These are phyloP conservation scores for Parazoanthus swiftii DNA, from an alignment of 92 coral and sea anemone genomes.

Conservation along the genomic window DNA sequence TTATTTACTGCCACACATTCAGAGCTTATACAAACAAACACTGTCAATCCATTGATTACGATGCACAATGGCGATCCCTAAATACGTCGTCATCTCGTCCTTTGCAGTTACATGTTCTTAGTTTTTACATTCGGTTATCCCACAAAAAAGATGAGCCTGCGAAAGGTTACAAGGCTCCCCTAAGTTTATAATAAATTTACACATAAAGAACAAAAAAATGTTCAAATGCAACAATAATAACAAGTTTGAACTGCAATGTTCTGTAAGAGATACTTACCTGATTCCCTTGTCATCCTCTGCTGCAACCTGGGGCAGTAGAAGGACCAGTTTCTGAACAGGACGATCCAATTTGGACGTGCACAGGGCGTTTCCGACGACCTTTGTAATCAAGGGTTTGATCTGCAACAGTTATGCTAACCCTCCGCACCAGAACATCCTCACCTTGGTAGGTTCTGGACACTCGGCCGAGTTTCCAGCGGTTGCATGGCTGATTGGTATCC, in stretches of 20 bases:
- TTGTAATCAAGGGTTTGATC: not conserved
- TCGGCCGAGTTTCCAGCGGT: not conserved
- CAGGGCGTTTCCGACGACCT: constrained; percentile 5
- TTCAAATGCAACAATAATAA: not conserved
- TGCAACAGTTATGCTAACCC: not conserved
- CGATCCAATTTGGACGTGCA: constrained; percentile 35
- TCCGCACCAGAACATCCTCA: not conserved
- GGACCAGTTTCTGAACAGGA: constrained; percentile 43
- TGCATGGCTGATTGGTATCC: not conserved
- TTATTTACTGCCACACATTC: no score
- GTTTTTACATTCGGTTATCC: no score
- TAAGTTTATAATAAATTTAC: not conserved
- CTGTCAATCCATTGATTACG: no score
- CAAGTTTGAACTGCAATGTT: not conserved
- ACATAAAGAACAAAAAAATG: not conserved
- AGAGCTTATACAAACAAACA: no score
- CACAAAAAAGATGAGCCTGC: no score
- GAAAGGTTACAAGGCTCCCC: no score
- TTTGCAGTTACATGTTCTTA: no score
- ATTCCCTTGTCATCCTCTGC: not conserved
- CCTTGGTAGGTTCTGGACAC: not conserved
- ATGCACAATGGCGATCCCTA: no score
- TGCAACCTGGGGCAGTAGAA: constrained; percentile 31
- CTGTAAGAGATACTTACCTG: no score
- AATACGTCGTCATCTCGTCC: no score